Evolutionary conservation across 2,113 vertebrate species (phyloP), one percentile per base, ranked within the genome.

Genomic region (Thalassoma bifasciatum): DNA sequence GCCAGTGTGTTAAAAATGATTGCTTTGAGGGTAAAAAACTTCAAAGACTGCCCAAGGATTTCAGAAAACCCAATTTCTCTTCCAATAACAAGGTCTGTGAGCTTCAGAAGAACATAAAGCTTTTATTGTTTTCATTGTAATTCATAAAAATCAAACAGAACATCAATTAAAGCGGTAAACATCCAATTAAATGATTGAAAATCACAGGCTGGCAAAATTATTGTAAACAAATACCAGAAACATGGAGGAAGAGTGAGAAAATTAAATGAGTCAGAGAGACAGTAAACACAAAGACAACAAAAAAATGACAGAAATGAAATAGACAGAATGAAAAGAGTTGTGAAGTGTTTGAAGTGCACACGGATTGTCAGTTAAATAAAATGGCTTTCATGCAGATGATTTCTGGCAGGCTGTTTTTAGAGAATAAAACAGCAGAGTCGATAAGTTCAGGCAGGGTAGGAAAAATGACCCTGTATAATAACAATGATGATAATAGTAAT

Each of bases 301-400:
- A 5, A 38, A 10, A 30, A 63, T 4, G 52, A 71, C 49, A 44
- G 36, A 52, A 30, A 30, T 30, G 30, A 30, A 30, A 30, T 3
- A 30, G 30, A 30, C 30, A 30, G 30, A 10, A 19, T 34, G 37
- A 54, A 19, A 68, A 30, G 38, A 21, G 38, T 75, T 36, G 30
- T 9, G 22, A 77, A 4, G 23, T 71, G 62, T 77, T 81, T 64
- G 44, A 49, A 61, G 65, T 57, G 34, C 73, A 58, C 73, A 47
- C 17, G 72, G 87, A 91, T 88, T 87, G 87, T 91, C 87, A 50
- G 46, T 62, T 73, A 64, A 74, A 72, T 75, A 9, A 81, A 71
- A 53, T 46, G 44, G 51, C 21, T 71, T 10, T 19, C 85, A 83
- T 72, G 89, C 77, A 77, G 46, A 76, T 63, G 69, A 68, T 47